Percentiles rank a stretch among this genome's conserved stretches.
phyloP scores from a whole-genome alignment of 2,113 vertebrate species.

The Neodontobutis hainanensis region DNA sequence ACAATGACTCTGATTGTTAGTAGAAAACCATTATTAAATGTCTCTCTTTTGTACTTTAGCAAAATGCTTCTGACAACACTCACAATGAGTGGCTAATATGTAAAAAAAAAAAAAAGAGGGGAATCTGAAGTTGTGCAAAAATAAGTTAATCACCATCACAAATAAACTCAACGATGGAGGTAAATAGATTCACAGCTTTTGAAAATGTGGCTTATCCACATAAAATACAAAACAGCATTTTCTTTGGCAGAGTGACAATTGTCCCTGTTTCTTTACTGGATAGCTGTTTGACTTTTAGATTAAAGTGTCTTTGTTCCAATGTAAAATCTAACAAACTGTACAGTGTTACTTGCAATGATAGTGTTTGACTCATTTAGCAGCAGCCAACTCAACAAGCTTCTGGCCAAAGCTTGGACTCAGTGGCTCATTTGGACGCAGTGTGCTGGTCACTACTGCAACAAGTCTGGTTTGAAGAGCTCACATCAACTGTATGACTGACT shows the following conservation, averaged over 20 bases:
- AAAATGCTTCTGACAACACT: constrained; percentile 54
- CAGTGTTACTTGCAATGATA: constrained; percentile 66
- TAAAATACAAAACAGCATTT: constrained; percentile 39
- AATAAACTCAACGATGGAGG: constrained; percentile 23
- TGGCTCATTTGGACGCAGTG: constrained; percentile 48
- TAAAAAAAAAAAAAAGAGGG: constrained; percentile 14
- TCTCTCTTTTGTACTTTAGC: constrained; percentile 46
- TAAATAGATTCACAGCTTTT: constrained; percentile 21
- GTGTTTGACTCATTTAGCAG: constrained; percentile 50
- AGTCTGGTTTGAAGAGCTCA: constrained; percentile 41
- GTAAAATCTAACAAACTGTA: constrained; percentile 65
- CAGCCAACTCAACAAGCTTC: constrained; percentile 42
- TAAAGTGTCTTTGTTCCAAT: constrained; percentile 59
- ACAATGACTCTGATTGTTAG: constrained; percentile 28
- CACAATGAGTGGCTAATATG: constrained; percentile 50
- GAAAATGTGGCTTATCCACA: constrained; percentile 1
- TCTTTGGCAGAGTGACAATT: constrained; percentile 39
- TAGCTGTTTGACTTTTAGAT: constrained; percentile 58
- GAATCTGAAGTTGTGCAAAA: not conserved
- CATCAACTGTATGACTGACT: constrained; percentile 55
- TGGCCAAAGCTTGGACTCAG: constrained; percentile 45
- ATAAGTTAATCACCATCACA: constrained; percentile 14
- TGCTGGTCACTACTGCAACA: constrained; percentile 75
- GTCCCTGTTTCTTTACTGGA: constrained; percentile 50
- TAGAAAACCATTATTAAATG: constrained; percentile 28